Base-by-base conservation (phyloP, 2,888 invertebrate species). In the Siphonodentalium dalli region DNA sequence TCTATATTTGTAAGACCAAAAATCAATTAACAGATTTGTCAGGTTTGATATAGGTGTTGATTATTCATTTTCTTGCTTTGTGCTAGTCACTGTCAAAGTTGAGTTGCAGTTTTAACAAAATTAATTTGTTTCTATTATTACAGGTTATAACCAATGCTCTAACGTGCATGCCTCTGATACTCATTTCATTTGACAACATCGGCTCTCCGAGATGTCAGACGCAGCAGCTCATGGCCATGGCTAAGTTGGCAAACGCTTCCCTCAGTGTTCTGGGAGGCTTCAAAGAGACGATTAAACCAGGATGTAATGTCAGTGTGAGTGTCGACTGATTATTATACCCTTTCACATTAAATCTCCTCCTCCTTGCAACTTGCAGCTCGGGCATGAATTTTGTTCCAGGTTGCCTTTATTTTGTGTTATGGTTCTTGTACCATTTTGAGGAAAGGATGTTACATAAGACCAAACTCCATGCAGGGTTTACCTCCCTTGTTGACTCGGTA, bases 241-340 rank as follows among this genome's bases (percentile, higher is more conserved):
- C 80, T 15, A 74, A 80, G 46, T 74, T 76, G 41, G 76, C 78
- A 21, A 75, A 80, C 45, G 82, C 81, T 20, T 76, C 80, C 2
- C 65, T 82, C 21, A 77, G 79, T 53, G 77, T 80, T 1, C 68
- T 82, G 3, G 82, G 82, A 18, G 81, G 80, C 3, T 82, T 82
- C 52, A 73, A 72, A n/a, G 81, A 81, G 63, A 74, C 75, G n/a
- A 68, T 82, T 28, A 77, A 80, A 58, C 74, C 76, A 15, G 82
- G 82, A 21, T 78, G 77, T 57, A 66, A 73, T 52, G 80, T 78
- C 26, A 68, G 71, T 71, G 79, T 78, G 54, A 57, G 61, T 46
- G 18, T n/a, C 15, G 18, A 13, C 38, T 26, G 5, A 20, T 13
- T 5, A 41, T 8, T 15, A n/a, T n/a, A n/a, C n/a, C n/a, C n/a